Evolutionary conservation across 2,888 invertebrate species (phyloP), one percentile per base, ranked within the genome.

Genomic region (Calliphora vomitoria): DNA sequence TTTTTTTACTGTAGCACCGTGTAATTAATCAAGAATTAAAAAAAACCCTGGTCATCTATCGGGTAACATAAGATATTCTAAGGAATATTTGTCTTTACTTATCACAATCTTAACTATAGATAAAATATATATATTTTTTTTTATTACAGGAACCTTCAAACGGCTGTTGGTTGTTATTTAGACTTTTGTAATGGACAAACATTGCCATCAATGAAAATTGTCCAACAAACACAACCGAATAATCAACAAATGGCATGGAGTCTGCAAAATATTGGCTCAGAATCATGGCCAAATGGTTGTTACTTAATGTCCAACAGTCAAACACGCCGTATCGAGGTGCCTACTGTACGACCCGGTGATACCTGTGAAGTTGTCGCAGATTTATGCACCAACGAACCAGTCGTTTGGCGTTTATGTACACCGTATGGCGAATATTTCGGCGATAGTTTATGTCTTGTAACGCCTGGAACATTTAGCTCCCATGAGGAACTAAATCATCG

Each of bases 111-210:
- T 6, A 35, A 35, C 35, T 35, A 35, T 0, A 35, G 35, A 35
- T 35, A 35, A 35, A 4, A 35, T 35, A 35, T 6, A 5, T 35
- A 25, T 35, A 4, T 35, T 35, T 4, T 35, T 31, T 47, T n/a
- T 58, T 4, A n/a, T 72, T 74, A 60, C 94, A 99, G 99, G 99
- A 99, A 99, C 94, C 95, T 99, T 80, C 99, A 99, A 95, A 98
- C 97, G 15, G 99, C 99, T 82, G 96, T 99, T 91, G 97, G 99
- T 94, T 97, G 98, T 91, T 99, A 98, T 93, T 96, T 99, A 94
- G 99, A 99, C 94, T 97, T 96, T 92, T 96, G 96, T 92, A 96
- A 96, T 90, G 95, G 95, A 89, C 95, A 95, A 93, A 96, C 95
- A 25, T 95, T 97, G 93, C 97, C 97, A 90, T 95, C 95, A 72